Percentiles rank a stretch among this genome's conserved stretches.
Conservation (phyloP, 1,140 invertebrate genomes). For the Zeugodacus cucurbitae region DNA sequence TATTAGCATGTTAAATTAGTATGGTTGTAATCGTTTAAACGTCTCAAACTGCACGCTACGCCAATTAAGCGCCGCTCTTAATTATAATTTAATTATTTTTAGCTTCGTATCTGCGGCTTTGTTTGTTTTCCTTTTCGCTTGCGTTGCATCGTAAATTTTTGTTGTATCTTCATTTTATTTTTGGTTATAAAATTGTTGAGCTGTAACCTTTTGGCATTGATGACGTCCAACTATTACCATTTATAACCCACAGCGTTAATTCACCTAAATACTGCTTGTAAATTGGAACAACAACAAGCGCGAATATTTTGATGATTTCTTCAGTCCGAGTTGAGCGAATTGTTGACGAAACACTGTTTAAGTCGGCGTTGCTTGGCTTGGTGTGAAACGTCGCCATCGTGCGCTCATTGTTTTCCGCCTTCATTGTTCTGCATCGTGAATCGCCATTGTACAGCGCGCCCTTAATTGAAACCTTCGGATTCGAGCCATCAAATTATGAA, state of each 20-base stretch:
- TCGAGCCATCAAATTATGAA: too few relatives aligned
- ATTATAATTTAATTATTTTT: conserved; percentile 8
- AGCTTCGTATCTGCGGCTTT: not conserved
- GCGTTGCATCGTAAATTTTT: not conserved
- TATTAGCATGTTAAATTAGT: not conserved
- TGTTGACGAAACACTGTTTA: not conserved
- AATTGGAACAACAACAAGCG: not conserved
- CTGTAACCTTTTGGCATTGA: not conserved
- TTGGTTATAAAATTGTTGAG: not conserved
- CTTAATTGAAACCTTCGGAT: too few relatives aligned
- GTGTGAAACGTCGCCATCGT: not conserved
- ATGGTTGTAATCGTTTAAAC: not conserved
- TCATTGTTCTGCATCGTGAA: too few relatives aligned
- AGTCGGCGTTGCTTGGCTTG: not conserved
- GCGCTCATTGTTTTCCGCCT: too few relatives aligned
- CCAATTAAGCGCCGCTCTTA: not conserved
- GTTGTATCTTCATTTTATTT: not conserved
- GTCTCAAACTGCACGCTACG: not conserved
- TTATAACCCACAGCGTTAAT: not conserved
- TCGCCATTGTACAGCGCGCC: too few relatives aligned
- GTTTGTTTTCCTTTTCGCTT: not conserved
- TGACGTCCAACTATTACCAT: not conserved
- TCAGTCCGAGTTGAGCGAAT: not conserved
- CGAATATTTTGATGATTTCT: not conserved
- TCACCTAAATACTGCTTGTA: not conserved